These are phyloP conservation scores for Andrena bicolor DNA, from an alignment of 2,888 invertebrate species.

Conservation along the genomic window DNA sequence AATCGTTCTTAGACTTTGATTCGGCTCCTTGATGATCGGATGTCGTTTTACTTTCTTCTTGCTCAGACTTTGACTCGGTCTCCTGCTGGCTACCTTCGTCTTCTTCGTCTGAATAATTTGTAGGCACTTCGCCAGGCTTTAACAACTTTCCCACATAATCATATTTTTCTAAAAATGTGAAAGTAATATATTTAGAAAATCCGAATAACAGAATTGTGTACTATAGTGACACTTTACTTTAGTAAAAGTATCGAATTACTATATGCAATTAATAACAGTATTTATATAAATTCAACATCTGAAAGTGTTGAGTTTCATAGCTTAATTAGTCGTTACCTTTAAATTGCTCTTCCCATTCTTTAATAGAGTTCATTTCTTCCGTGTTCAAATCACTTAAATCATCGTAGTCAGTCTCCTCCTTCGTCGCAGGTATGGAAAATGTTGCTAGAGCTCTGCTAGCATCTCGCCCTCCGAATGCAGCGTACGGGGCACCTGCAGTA, in stretches of 20 bases:
- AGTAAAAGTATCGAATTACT: constrained; percentile 1
- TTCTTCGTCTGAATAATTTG: constrained; percentile 96
- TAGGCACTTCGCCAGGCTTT: constrained; percentile 96
- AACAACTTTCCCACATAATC: constrained; percentile 95
- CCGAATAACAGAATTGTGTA: not conserved
- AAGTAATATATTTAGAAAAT: constrained; percentile 19
- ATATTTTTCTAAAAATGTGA: constrained; percentile 93
- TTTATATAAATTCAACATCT: not conserved
- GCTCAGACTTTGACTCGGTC: constrained; percentile 82
- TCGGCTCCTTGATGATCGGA: constrained; percentile 80
- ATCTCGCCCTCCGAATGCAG: constrained; percentile 97
- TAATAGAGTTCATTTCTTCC: constrained; percentile 97
- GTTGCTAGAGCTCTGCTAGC: constrained; percentile 98
- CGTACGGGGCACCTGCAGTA: constrained; percentile 94
- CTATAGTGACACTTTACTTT: not conserved
- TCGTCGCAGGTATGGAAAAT: constrained; percentile 93
- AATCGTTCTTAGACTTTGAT: constrained; percentile 84
- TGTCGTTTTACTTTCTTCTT: constrained; percentile 86
- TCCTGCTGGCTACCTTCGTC: constrained; percentile 86
- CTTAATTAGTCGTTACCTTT: constrained; percentile 88
- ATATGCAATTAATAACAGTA: not conserved
- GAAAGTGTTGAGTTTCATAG: constrained; percentile 15
- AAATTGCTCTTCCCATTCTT: constrained; percentile 99
- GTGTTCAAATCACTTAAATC: constrained; percentile 97
- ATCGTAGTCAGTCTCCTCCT: constrained; percentile 92